phyloP scores from a whole-genome alignment of 2,888 invertebrate species.

The Altica lythri region DNA sequence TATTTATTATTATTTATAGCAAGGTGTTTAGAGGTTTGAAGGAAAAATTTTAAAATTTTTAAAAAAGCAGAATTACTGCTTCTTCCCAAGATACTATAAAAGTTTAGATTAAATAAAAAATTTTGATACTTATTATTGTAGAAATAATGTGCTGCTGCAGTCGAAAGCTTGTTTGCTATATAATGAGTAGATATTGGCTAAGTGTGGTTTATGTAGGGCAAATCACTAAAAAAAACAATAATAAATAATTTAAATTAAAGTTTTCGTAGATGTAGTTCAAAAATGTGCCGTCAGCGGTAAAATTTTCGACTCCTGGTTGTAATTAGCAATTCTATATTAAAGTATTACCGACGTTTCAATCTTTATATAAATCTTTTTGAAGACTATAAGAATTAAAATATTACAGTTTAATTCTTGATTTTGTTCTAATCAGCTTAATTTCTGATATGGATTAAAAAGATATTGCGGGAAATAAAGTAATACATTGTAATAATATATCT shows the following conservation, averaged over 20 bases:
- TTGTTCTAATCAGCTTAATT: too few species aligned
- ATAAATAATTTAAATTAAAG: conserved; percentile 1
- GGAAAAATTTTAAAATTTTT: too few species aligned
- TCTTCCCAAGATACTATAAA: conserved; percentile 20
- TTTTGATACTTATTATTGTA: conserved; percentile 22
- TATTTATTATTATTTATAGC: conserved; percentile 3
- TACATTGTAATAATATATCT: too few species aligned
- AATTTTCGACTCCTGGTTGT: too few species aligned
- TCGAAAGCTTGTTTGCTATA: conserved; percentile 38
- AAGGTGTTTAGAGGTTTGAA: conserved; percentile 11
- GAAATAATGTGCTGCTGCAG: conserved; percentile 37
- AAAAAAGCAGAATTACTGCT: conserved; percentile 2
- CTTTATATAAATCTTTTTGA: too few species aligned
- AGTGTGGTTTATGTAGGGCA: conserved; percentile 71
- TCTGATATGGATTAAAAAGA: too few species aligned
- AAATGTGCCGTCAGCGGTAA: too few species aligned
- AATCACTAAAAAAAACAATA: conserved; percentile 63
- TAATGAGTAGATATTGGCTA: conserved; percentile 31
- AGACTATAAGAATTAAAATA: too few species aligned
- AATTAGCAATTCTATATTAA: too few species aligned
- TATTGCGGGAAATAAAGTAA: too few species aligned
- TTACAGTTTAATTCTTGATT: too few species aligned
- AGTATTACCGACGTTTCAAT: too few species aligned
- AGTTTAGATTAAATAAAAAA: conserved; percentile 10
- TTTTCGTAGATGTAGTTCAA: background rate